These are phyloP conservation scores for Dicrostonyx torquatus DNA, from an alignment of 2,797 vertebrate genomes.

Conservation along the genomic window DNA sequence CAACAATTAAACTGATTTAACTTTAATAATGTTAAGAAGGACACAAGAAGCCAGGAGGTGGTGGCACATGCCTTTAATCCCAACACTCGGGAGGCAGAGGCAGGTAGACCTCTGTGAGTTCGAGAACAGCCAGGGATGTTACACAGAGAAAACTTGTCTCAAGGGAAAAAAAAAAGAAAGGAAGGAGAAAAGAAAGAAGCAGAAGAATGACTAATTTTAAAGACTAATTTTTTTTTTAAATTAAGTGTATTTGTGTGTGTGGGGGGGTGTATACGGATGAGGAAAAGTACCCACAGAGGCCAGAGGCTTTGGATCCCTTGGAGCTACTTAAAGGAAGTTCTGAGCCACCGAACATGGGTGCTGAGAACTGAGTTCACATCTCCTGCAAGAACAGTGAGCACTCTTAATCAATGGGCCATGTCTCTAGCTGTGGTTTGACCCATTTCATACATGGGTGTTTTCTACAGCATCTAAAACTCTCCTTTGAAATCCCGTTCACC, in stretches of 20 bases:
- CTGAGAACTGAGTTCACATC: neutral
- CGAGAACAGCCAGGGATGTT: too few relatives aligned
- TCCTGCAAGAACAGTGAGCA: neutral
- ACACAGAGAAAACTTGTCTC: too few relatives aligned
- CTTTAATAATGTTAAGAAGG: conserved; percentile 64
- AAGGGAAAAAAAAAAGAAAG: too few relatives aligned
- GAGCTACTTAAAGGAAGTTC: neutral
- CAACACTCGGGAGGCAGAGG: too few relatives aligned
- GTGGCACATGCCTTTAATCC: too few relatives aligned
- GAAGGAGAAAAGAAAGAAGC: conserved; percentile 33
- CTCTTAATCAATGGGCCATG: neutral
- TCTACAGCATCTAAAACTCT: conserved; percentile 33
- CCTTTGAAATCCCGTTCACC: conserved; percentile 59
- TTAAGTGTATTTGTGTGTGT: neutral
- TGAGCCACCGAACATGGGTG: neutral
- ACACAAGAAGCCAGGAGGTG: neutral
- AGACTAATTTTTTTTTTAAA: neutral
- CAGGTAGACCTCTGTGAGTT: too few relatives aligned
- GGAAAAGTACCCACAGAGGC: too few relatives aligned
- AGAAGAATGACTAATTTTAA: conserved; percentile 40
- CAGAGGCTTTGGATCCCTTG: neutral
- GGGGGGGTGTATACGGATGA: neutral
- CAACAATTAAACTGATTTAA: neutral
- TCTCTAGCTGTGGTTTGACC: conserved; percentile 22
- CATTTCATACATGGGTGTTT: conserved; percentile 57